phyloP scores from a whole-genome alignment of 2,113 vertebrate species.

The Mesoclemmys tuberculata region DNA sequence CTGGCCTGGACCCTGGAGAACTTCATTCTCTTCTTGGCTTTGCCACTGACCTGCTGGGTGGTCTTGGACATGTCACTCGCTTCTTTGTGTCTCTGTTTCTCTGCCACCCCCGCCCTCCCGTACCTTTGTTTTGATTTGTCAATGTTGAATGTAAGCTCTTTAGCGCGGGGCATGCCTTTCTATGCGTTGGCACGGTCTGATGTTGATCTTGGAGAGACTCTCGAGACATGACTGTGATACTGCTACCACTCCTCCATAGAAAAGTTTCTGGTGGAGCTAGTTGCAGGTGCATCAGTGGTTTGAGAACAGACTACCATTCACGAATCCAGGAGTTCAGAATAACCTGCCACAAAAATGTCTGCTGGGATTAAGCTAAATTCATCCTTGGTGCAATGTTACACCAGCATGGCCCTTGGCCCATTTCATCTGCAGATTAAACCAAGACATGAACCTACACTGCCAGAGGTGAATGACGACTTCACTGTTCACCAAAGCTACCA shows the following conservation, averaged over 20 bases:
- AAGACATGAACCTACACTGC: neutral
- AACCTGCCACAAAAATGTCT: neutral
- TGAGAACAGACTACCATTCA: neutral
- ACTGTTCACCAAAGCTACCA: accelerated
- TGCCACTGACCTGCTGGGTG: neutral
- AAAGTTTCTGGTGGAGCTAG: neutral
- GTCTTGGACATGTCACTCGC: neutral
- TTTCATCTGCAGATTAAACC: neutral
- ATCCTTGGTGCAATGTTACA: neutral
- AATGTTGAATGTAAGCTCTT: neutral
- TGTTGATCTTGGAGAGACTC: neutral
- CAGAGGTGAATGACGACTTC: neutral
- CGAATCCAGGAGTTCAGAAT: neutral
- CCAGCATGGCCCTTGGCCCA: neutral
- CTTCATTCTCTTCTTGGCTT: neutral
- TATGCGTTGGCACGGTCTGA: accelerated
- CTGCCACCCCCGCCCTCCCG: no score
- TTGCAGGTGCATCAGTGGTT: neutral
- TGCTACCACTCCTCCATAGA: neutral
- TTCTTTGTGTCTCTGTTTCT: neutral
- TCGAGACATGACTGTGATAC: neutral
- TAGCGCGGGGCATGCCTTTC: neutral
- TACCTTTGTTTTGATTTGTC: neutral
- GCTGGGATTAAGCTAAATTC: neutral
- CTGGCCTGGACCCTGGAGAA: neutral